These are phyloP conservation scores for Dicranocentrus wangi DNA, from an alignment of 2,888 invertebrate genomes.

Conservation along the genomic window DNA sequence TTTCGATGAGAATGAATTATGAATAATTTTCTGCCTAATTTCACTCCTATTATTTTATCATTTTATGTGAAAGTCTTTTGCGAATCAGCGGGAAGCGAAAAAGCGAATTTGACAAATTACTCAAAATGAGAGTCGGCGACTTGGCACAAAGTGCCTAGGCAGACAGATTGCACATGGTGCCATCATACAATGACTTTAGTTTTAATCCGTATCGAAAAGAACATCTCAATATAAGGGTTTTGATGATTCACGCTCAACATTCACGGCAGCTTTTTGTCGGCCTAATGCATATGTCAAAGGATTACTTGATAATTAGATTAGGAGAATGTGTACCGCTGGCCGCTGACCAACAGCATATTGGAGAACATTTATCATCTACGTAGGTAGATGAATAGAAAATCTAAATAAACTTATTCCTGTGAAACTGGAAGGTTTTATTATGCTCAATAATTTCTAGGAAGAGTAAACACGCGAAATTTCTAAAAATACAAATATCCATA, in stretches of 20 bases:
- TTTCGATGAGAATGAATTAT: not conserved
- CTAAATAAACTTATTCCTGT: not conserved
- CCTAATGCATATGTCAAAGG: not conserved
- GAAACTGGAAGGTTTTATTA: not conserved
- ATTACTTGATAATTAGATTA: too few species aligned
- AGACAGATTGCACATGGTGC: not conserved
- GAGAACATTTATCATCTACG: too few species aligned
- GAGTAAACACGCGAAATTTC: slow-evolving; percentile 22
- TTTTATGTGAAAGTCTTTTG: not conserved
- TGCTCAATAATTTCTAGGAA: not conserved
- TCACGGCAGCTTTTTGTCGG: not conserved
- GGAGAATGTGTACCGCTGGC: too few species aligned
- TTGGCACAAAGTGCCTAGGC: not conserved
- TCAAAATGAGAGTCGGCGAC: not conserved
- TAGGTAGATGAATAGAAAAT: too few species aligned
- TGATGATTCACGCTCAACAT: not conserved
- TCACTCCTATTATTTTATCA: not conserved
- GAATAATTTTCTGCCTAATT: not conserved
- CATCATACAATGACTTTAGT: not conserved
- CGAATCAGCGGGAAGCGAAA: not conserved
- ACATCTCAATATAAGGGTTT: not conserved
- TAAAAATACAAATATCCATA: slow-evolving; percentile 21
- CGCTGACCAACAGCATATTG: too few species aligned
- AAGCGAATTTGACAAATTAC: slow-evolving; percentile 1
- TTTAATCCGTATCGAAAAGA: not conserved